Base-by-base conservation (phyloP, 2,113 vertebrate genomes). In the Mirounga angustirostris region DNA sequence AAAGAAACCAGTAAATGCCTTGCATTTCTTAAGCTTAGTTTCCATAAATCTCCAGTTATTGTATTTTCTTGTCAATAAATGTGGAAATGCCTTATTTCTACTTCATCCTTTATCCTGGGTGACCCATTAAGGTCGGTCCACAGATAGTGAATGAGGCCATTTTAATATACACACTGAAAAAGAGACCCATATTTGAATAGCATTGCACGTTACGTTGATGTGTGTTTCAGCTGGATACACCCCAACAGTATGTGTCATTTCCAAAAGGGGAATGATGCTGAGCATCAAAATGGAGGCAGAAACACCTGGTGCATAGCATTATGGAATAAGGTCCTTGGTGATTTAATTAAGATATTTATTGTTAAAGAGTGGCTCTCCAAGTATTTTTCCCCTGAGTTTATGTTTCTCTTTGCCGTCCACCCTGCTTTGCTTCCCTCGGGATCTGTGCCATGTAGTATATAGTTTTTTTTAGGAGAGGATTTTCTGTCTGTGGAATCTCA, bases 261-360 rank as follows among this genome's bases (percentile, higher is more conserved):
- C 91, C 82, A 46, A 85, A 96, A 96, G 19, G 43, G 63, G 78
- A 90, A 58, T 33, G 28, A 74, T 74, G 2, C 59, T 28, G 71
- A 95, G 65, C 61, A 97, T 74, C 82, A 85, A 94, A 92, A 52
- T 54, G 54, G 71, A 85, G 95, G 91, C 84, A 96, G 87, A 92
- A 90, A 80, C 94, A 94, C 94, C 89, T 86, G 81, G 95, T 91
- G 43, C 58, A 50, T 79, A 67, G 88, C 50, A 56, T 73, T 73
- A 85, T 69, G 59, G 40, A 83, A 50, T 88, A 82, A 89, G 54
- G 90, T 96, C 69, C 76, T 73, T n/a, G 65, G 46, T 92, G 87
- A 97, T 93, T 96, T 93, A 94, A 96, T 98, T 95, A 96, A 96
- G 83, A 92, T 81, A 73, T 90, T 95, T 92, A 76, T 84, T 94